Conservation (phyloP, 2,113 vertebrate genomes). For the Pipra filicauda region DNA sequence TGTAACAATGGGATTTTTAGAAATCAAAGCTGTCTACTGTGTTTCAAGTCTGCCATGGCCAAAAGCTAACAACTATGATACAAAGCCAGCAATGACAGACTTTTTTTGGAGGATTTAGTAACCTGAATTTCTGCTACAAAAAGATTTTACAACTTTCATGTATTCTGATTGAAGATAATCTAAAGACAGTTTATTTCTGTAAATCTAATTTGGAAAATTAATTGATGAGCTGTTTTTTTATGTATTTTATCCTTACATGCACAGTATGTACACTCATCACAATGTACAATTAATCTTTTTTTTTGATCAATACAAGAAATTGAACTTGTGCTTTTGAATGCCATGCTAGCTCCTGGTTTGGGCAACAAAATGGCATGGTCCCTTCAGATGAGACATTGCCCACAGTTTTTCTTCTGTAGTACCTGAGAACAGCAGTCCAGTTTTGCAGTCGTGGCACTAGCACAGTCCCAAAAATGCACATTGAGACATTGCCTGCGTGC, state of each 20-base stretch:
- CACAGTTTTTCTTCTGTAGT: background rate
- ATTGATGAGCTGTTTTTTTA: background rate
- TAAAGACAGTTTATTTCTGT: background rate
- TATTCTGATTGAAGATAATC: background rate
- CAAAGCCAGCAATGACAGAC: background rate
- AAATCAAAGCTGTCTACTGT: background rate
- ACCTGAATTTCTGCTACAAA: background rate
- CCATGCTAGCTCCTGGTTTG: background rate
- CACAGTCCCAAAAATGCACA: background rate
- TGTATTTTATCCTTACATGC: background rate
- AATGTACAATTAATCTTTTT: background rate
- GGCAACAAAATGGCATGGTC: background rate
- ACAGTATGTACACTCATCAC: background rate
- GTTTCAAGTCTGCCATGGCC: background rate
- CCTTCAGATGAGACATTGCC: background rate
- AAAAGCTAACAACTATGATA: background rate
- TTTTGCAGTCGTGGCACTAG: background rate
- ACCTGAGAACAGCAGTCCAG: background rate
- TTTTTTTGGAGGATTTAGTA: background rate
- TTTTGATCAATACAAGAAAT: background rate
- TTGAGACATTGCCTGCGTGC: rapidly evolving
- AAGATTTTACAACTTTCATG: background rate
- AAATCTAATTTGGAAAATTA: background rate
- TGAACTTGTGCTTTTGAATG: background rate
- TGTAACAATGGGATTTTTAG: background rate